Evolutionary conservation across 1,140 invertebrate species (phyloP), one percentile per base, ranked within the genome.

Genomic region (Muscidifurax raptorellus): DNA sequence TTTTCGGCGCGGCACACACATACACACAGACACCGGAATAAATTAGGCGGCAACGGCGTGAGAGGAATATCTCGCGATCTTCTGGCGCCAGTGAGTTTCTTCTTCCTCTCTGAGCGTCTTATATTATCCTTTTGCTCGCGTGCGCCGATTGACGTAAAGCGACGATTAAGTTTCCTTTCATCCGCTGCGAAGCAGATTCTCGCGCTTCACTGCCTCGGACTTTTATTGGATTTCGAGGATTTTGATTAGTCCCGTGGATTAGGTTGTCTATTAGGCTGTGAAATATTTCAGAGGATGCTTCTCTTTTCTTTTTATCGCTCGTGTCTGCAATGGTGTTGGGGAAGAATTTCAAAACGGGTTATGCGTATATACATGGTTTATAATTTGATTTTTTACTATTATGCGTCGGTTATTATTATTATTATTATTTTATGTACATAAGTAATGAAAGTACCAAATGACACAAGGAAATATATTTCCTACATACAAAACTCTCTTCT

Each of bases 21-120:
- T 47, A 82, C 44, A 86, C 52, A 44, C 44, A 59, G 76, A n/a
- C n/a, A n/a, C n/a, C 30, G 28, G 83, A 85, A 85, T 85, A 85
- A 85, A 85, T 85, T 85, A 85, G 83, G 10, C 79, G 47, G 22
- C 36, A 40, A 40, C n/a, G 76, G 79, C 83, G 69, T 69, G 72
- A 80, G 78, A 69, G 36, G 83, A 85, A 85, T 85, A 82, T 82
- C 79, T 85, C 78, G 78, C 80, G 84, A 85, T 85, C 84, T 85
- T 82, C 82, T 85, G 84, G 84, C 84, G 84, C 84, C 84, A 82
- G 80, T 72, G 75, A 47, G 40, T 79, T 71, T 71, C n/a, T n/a
- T 27, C 66, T 28, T 69, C 66, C 25, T 64, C 15, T 69, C 28
- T 15, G 36, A 40, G 36, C 66, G 6, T 69, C 52, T 59, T 59